Evolutionary conservation across 2,113 vertebrate genomes (phyloP).

Genomic region (Acrocephalus arundinaceus): DNA sequence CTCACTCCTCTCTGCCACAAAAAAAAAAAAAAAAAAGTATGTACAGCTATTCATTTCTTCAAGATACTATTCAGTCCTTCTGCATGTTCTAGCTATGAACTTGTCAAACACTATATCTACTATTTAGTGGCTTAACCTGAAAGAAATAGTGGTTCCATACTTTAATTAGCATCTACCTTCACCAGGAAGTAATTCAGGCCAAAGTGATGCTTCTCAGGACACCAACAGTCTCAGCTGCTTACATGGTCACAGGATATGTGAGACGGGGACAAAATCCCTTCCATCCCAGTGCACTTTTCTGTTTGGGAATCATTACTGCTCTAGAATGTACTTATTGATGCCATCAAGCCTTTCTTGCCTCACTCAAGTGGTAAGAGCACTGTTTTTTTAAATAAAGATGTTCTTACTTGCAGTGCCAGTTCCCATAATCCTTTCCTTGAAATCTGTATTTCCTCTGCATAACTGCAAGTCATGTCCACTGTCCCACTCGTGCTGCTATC

Average conservation of each 20-base stretch:
- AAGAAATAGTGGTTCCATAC: neutral
- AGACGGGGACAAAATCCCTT: neutral
- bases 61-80: neutral
- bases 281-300: neutral
- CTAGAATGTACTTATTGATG: neutral
- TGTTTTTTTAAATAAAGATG: neutral
- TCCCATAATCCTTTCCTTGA: neutral
- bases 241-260: rapidly evolving
- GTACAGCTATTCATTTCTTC: neutral
- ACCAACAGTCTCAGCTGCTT: neutral
- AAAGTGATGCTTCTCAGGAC: neutral
- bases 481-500: neutral
- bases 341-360: neutral
- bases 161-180: neutral
- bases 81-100: neutral
- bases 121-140: neutral
- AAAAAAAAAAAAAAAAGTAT: neutral
- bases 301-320: neutral
- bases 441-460: neutral
- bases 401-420: neutral
- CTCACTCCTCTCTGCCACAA: neutral
- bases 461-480: neutral
- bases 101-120: neutral
- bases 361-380: neutral
- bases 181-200: neutral